Evolutionary conservation across 2,888 invertebrate genomes (phyloP), one percentile per base, ranked within the genome.

Genomic region (Lydus trimaculatus): DNA sequence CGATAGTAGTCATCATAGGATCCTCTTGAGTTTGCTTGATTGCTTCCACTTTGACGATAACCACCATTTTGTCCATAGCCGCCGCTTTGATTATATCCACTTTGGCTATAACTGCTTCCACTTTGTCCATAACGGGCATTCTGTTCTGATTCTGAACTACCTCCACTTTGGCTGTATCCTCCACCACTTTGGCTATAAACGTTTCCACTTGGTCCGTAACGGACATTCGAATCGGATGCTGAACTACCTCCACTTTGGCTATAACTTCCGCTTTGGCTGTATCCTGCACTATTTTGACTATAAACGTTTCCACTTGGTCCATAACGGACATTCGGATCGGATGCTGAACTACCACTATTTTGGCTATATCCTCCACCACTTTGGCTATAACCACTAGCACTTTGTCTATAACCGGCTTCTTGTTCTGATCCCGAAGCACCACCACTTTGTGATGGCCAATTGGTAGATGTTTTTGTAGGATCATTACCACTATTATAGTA

Each of bases 1-100:
- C 80, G 77, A 0, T 73, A 72, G 63, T 82, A 80, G 6, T 75
- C 77, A 8, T 86, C 86, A 69, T 87, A 86, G n/a, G 61, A 28
- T 8, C 59, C 56, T n/a, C 59, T 58, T 17, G 61, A 56, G 4
- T 52, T 72, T 75, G 80, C 65, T 31, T 36, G 56, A 61, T 64
- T 61, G 36, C 62, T 56, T 36, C 70, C 67, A 2, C 36, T 13
- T 36, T 43, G 48, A 25, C 23, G 25, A 2, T 11, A 23, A 2
- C 13, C 11, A 5, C 52, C 23, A 43, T 17, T 17, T 17, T 43
- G 43, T 13, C 52, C 52, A 23, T 23, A 23, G 52, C 23, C 9
- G 4, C 48, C 52, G 11, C 52, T 23, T 52, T 25, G 52, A 52
- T 11, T 25, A 23, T 52, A 52, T 4, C 13, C 23, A 23, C 25